Base-by-base conservation (phyloP, 2,113 vertebrate genomes). In the Grammomys surdaster region DNA sequence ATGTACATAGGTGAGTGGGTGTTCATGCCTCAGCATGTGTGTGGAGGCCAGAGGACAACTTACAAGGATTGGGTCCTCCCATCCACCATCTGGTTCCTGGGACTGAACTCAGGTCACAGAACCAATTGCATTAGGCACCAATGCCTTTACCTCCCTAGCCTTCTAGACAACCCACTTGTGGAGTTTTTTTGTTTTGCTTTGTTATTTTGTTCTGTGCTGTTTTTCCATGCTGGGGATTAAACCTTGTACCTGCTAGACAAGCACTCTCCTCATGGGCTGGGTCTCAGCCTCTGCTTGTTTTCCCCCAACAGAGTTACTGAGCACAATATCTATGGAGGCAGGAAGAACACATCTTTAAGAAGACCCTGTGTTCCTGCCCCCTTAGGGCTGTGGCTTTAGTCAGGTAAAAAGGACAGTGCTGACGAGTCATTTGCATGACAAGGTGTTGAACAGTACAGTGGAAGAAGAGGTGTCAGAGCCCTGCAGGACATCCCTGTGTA, bases 381-480 rank as follows among this genome's bases (percentile, higher is more conserved):
- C 65, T 77, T 17, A 20, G 70, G 48, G 36, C 48, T 33, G 2
- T 5, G 10, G 10, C 24, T 1, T 7, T 43, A 87, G 33, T 4
- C 2, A 4, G 26, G 16, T 22, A n/a, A 14, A 11, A 67, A 5
- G 54, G 51, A 10, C 12, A 4, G 8, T 89, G 31, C 46, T 33
- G n/a, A 51, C 28, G 69, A 6, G 43, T 28, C 7, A 60, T 58
- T 58, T 80, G n/a, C 1, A 75, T 10, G 56, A 46, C 51, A 77
- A 24, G 1, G 28, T 16, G 58, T 48, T 31, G 19, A 43, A 20
- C 36, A 3, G 12, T 7, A 12, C 1, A 4, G 0, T 20, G 20
- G 33, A 60, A 63, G 17, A 3, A 33, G 75, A 58, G 40, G 63
- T 46, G 2, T 88, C 51, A 67, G 63, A 5, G 51, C 58, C 56